Base-by-base conservation (phyloP, 1,140 invertebrate species). In the Sinonovacula constricta region DNA sequence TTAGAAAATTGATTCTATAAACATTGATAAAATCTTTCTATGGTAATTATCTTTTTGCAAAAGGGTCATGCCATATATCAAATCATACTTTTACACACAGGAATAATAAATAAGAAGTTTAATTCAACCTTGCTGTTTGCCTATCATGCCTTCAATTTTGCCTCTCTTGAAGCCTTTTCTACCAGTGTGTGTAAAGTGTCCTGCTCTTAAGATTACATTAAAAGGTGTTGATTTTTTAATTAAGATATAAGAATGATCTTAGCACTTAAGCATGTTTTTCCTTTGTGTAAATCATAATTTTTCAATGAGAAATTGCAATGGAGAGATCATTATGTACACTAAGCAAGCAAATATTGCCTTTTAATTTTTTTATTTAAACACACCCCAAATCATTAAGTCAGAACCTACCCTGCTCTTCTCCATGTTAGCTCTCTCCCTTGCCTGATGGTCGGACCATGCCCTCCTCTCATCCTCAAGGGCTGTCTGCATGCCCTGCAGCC, bases 391-490 rank as follows among this genome's bases (percentile, higher is more conserved):
- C 18, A 45, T 10, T 5, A 10, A 31, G 7, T 36, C 15, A 70
- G 24, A 24, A 51, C 80, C 63, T 81, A 91, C 90, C 81, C 88
- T 83, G 1, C 86, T 82, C 66, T 85, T 87, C 56, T 89, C 87
- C 56, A 91, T 65, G 56, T 83, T 86, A 24, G 65, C 51, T 30
- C 86, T 84, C 59, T 90, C 90, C 59, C 87, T 79, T 4, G 83
- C 78, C 30, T 88, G 84, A 56, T 89, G 86, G 62, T 91, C 90
- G 24, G 78, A 62, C 83, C 88, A 86, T 7, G 82, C 26, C 26
- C 83, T 72, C 33, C 85, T 84, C 54, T 91, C 90, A 24, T 86
- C 83, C 14, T 90, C 87, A 24, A 91, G 49, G 3, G 84, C 71
- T 10, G 63, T 74, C 79, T 89, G 88, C 33, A 85, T 62, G 31